Percentiles rank a stretch among this genome's conserved stretches.
Evolutionary conservation across 2,113 vertebrate species (phyloP).

Genomic region (Bubo blakistoni): DNA sequence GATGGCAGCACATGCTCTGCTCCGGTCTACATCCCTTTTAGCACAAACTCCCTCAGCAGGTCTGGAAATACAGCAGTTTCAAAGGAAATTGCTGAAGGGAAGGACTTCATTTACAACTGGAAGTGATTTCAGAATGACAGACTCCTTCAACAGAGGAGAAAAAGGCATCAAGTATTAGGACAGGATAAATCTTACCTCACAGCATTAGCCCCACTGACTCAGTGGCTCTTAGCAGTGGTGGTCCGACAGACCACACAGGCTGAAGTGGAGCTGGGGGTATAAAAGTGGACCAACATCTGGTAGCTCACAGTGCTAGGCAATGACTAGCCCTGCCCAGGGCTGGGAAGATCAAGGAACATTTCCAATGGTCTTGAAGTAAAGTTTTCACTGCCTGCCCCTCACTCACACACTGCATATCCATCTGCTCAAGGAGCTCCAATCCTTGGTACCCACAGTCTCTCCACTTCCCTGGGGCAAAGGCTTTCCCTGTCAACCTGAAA

Average conservation of each 20-base stretch:
- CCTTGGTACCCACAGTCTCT: neutral
- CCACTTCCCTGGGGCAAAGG: neutral
- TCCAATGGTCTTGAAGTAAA: neutral
- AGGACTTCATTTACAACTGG: neutral
- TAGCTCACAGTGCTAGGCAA: neutral
- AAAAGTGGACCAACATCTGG: neutral
- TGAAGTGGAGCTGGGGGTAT: neutral
- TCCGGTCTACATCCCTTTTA: neutral
- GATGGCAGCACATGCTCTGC: neutral
- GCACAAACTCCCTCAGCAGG: neutral
- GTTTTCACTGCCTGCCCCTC: neutral
- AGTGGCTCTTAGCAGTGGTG: neutral
- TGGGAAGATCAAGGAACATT: neutral
- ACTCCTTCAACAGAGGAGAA: neutral
- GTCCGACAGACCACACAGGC: neutral
- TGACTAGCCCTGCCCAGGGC: neutral
- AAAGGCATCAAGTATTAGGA: neutral
- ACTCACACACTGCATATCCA: fast-evolving
- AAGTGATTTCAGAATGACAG: neutral
- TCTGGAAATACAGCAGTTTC: neutral
- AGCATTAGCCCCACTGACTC: neutral
- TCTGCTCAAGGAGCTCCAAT: neutral
- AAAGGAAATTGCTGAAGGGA: neutral
- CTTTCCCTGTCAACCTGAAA: neutral
- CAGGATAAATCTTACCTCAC: neutral